These are phyloP conservation scores for Odobenus rosmarus DNA, from an alignment of 2,113 vertebrate species.

Conservation along the genomic window DNA sequence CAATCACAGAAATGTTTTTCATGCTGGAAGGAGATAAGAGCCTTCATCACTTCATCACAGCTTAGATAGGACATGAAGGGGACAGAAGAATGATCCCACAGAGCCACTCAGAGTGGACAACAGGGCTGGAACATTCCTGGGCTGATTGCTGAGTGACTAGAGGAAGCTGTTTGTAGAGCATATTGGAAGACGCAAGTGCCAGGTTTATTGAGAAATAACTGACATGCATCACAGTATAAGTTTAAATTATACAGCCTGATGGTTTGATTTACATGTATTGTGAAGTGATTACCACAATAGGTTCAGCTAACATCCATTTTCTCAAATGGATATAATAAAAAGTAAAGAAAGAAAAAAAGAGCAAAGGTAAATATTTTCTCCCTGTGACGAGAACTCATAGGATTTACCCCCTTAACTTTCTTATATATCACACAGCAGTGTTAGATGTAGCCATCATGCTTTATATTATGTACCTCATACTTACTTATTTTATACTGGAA, in stretches of 20 bases:
- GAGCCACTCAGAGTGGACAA: neutral
- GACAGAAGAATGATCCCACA: neutral
- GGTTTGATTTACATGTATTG: neutral
- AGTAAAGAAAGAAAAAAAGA: neutral
- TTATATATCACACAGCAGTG: neutral
- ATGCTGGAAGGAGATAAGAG: slow-evolving; percentile 27
- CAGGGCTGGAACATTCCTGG: neutral
- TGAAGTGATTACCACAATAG: neutral
- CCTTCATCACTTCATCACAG: slow-evolving; percentile 46
- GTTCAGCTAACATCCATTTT: neutral
- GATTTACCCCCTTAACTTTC: neutral
- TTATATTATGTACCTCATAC: neutral
- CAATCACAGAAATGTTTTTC: slow-evolving; percentile 56
- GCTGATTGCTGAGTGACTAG: slow-evolving; percentile 20
- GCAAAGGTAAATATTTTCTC: neutral
- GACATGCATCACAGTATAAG: neutral
- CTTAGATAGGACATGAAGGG: neutral
- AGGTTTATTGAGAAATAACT: neutral
- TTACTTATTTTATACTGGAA: neutral
- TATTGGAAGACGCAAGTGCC: neutral
- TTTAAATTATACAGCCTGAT: neutral
- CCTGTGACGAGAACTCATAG: neutral
- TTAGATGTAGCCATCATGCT: neutral
- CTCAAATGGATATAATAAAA: neutral
- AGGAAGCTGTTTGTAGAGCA: neutral